These are phyloP conservation scores for Buathra laborator DNA, from an alignment of 2,888 invertebrate species.

Conservation along the genomic window DNA sequence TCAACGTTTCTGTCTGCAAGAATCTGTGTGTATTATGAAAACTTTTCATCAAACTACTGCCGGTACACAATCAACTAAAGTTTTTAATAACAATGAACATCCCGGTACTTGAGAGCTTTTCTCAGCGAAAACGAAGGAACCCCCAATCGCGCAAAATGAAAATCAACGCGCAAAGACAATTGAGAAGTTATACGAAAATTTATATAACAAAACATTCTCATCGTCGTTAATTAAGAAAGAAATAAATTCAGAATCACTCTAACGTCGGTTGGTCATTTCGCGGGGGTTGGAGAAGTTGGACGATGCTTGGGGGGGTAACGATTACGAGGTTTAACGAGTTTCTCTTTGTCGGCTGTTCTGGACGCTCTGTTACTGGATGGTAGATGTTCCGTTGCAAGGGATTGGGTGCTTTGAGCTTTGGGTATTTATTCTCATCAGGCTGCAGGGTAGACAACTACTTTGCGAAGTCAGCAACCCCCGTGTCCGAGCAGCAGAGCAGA, in stretches of 20 bases:
- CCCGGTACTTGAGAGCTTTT: neutral
- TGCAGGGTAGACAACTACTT: constrained; percentile 42
- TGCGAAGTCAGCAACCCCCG: constrained; percentile 50
- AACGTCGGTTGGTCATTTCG: constrained; percentile 24
- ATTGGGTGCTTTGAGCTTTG: constrained; percentile 21
- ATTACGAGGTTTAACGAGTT: constrained; percentile 57
- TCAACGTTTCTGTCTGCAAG: too few relatives aligned
- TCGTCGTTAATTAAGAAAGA: too few relatives aligned
- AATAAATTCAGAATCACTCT: constrained; percentile 17
- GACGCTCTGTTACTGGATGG: neutral
- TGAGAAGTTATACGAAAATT: too few relatives aligned
- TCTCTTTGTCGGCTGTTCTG: constrained; percentile 44
- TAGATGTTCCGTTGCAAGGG: constrained; percentile 1
- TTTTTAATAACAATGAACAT: neutral
- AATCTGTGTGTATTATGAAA: too few relatives aligned
- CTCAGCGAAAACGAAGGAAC: neutral
- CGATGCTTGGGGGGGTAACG: constrained; percentile 16
- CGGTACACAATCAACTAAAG: too few relatives aligned
- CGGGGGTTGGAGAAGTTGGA: constrained; percentile 3
- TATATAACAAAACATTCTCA: too few relatives aligned
- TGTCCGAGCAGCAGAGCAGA: constrained; percentile 18
- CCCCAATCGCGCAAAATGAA: too few relatives aligned
- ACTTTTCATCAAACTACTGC: too few relatives aligned
- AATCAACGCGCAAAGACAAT: too few relatives aligned
- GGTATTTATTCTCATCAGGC: constrained; percentile 38